phyloP scores from a whole-genome alignment of 2,797 vertebrate genomes.

The Ctenosaura bakeri region DNA sequence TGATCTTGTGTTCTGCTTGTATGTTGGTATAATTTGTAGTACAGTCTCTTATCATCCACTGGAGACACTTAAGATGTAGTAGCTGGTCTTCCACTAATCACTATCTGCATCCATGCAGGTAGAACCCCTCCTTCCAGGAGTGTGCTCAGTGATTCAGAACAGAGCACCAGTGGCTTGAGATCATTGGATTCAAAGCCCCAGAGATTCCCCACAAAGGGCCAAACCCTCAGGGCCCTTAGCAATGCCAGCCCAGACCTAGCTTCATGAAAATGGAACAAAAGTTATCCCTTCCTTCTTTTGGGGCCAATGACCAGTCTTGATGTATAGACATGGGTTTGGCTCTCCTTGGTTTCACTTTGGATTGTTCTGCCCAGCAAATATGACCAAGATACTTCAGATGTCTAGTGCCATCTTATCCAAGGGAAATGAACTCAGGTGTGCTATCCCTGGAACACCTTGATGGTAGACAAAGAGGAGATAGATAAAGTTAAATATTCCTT shows the following conservation, averaged over 20 bases:
- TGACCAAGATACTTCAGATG: not conserved
- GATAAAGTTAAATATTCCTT: too few species aligned
- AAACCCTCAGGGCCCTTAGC: too few species aligned
- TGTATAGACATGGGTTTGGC: not conserved
- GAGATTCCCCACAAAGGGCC: too few species aligned
- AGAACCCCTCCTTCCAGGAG: too few species aligned
- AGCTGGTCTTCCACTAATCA: too few species aligned
- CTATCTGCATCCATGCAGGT: too few species aligned
- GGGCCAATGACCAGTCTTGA: not conserved
- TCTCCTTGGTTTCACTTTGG: not conserved
- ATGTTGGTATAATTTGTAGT: not conserved
- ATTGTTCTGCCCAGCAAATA: not conserved
- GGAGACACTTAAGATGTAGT: too few species aligned
- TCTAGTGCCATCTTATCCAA: not conserved
- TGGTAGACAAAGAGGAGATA: not conserved
- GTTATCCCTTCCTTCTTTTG: not conserved
- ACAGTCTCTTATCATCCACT: too few species aligned
- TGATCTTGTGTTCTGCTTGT: not conserved
- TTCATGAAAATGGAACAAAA: not conserved
- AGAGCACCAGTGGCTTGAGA: too few species aligned
- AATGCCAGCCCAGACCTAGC: too few species aligned
- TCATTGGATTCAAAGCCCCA: too few species aligned
- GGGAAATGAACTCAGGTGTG: not conserved
- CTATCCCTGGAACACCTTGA: not conserved
- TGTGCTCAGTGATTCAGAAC: too few species aligned